Percentiles rank a stretch among this genome's conserved stretches.
Conservation (phyloP, 2,888 invertebrate species). For the Rugalucina vietnamica region DNA sequence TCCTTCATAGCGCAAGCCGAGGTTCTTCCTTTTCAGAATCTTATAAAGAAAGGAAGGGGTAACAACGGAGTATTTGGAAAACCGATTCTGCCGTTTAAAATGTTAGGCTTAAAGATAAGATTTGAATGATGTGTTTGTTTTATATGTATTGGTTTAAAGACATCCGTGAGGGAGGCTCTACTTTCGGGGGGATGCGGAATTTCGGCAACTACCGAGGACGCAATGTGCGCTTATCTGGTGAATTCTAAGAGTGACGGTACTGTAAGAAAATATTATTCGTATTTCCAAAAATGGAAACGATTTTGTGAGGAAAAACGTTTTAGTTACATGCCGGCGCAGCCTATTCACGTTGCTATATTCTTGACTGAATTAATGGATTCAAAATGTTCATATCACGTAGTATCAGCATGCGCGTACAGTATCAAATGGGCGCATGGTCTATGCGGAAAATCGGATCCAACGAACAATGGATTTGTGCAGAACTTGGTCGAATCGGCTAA, state of each 20-base stretch:
- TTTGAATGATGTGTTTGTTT: conserved; percentile 20
- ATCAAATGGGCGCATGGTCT: conserved; percentile 54
- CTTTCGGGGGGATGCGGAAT: background rate
- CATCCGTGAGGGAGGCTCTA: background rate
- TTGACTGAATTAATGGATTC: conserved; percentile 40
- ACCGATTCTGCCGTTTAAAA: background rate
- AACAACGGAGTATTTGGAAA: background rate
- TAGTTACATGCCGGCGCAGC: conserved; percentile 26
- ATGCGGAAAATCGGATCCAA: conserved; percentile 33
- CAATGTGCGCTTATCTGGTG: conserved; percentile 29
- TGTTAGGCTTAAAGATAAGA: conserved; percentile 5
- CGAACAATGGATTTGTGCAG: conserved; percentile 43
- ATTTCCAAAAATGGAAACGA: conserved; percentile 43
- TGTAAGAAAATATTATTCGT: conserved; percentile 32
- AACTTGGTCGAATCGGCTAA: conserved; percentile 49
- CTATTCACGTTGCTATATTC: conserved; percentile 38
- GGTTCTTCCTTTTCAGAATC: background rate
- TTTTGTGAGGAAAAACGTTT: conserved; percentile 23
- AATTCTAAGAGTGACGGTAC: conserved; percentile 43
- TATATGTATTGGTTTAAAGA: conserved; percentile 18
- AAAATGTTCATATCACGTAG: conserved; percentile 16
- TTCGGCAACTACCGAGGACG: background rate
- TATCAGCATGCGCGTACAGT: conserved; percentile 25
- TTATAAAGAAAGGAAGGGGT: background rate
- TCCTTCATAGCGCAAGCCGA: background rate